Conservation (phyloP, 2,113 vertebrate species). For the Rallus limicola region DNA sequence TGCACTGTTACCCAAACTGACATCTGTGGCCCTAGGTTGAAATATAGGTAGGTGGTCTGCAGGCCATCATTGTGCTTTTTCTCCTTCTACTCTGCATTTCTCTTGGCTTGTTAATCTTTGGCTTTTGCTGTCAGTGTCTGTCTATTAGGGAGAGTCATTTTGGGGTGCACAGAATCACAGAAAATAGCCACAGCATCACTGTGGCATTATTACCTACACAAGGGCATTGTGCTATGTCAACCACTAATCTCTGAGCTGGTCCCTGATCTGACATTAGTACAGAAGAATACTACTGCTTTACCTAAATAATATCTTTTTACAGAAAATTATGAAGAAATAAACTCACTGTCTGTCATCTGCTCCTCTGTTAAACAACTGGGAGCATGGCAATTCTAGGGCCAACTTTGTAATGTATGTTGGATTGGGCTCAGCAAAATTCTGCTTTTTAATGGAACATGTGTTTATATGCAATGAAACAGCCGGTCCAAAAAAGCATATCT, state of each 20-base stretch:
- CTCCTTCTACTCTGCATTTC: neutral
- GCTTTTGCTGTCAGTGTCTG: neutral
- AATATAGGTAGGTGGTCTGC: neutral
- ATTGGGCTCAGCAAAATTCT: neutral
- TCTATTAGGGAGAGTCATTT: neutral
- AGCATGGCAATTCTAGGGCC: neutral
- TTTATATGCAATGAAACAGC: neutral
- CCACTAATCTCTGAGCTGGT: neutral
- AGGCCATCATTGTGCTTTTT: neutral
- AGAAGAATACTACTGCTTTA: neutral
- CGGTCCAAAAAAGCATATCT: neutral
- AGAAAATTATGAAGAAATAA: neutral
- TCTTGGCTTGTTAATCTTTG: neutral
- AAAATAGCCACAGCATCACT: neutral
- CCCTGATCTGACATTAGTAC: neutral
- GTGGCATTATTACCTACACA: neutral
- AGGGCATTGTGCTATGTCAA: neutral
- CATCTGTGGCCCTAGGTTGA: fast-evolving
- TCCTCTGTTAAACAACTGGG: neutral
- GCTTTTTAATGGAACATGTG: neutral
- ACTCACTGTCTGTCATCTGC: neutral
- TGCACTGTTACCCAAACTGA: neutral
- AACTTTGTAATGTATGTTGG: neutral
- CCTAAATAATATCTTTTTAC: neutral
- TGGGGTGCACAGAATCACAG: neutral